These are phyloP conservation scores for Emmelina monodactyla DNA, from an alignment of 2,888 invertebrate species.

Conservation along the genomic window DNA sequence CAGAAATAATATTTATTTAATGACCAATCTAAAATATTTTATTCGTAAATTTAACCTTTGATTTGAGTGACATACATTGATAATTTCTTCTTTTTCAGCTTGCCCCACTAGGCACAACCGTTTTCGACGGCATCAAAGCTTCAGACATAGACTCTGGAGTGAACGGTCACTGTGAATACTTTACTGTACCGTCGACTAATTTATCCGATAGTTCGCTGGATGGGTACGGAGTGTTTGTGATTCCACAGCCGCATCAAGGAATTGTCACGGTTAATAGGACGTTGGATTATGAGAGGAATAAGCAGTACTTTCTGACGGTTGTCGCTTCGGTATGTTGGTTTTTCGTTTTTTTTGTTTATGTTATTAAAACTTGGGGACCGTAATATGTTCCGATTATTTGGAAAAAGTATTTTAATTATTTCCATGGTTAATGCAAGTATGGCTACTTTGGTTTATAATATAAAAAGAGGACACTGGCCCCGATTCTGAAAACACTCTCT, in stretches of 20 bases:
- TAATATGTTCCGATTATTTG: too few species aligned
- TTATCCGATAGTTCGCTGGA: conserved; percentile 69
- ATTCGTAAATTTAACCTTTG: too few species aligned
- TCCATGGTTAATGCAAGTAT: too few species aligned
- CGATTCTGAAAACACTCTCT: too few species aligned
- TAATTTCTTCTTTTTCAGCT: conserved; percentile 74
- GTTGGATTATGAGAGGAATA: conserved; percentile 87
- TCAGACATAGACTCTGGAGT: conserved; percentile 86
- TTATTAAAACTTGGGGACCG: too few species aligned
- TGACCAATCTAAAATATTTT: too few species aligned
- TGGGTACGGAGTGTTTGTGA: conserved; percentile 84
- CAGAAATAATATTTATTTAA: too few species aligned
- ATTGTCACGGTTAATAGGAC: conserved; percentile 86
- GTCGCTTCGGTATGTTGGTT: conserved; percentile 82
- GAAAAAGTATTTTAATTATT: too few species aligned
- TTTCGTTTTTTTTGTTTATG: too few species aligned
- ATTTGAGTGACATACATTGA: too few species aligned
- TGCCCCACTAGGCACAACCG: conserved; percentile 84
- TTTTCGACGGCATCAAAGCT: conserved; percentile 83
- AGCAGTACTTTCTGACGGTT: conserved; percentile 86
- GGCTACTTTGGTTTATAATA: too few species aligned
- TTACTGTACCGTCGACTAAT: conserved; percentile 74
- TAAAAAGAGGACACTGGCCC: too few species aligned
- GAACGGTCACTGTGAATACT: conserved; percentile 88
- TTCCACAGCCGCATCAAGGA: conserved; percentile 88